phyloP scores from a whole-genome alignment of 2,113 vertebrate genomes.

The Suricata suricatta region DNA sequence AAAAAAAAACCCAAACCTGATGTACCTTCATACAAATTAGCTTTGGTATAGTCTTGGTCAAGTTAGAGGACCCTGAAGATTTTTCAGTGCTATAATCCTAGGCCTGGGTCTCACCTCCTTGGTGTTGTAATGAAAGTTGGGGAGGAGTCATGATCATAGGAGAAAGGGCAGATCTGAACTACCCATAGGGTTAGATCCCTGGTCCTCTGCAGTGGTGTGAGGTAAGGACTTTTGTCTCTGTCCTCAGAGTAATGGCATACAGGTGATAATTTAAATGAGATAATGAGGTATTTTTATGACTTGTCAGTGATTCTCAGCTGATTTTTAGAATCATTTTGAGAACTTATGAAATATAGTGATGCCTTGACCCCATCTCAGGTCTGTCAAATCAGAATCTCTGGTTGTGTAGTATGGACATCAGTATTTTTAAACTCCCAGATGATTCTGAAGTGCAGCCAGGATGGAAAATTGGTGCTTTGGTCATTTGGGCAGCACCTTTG shows the following conservation, averaged over 20 bases:
- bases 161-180: neutral
- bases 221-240: neutral
- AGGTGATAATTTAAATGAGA: neutral
- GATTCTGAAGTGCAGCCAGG: neutral
- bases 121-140: neutral
- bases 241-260: neutral
- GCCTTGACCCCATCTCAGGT: neutral
- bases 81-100: neutral
- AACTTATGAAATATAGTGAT: neutral
- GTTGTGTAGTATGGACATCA: neutral
- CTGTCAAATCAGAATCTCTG: neutral
- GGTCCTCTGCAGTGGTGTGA: neutral
- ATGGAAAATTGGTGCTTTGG: neutral
- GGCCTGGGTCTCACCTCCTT: neutral
- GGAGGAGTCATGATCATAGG: neutral
- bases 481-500: neutral
- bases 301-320: neutral
- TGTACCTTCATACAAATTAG: neutral
- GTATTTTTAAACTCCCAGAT: neutral
- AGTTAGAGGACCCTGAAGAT: neutral
- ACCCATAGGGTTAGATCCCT: neutral
- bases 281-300: neutral
- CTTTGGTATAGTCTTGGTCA: neutral
- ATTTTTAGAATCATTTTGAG: neutral
- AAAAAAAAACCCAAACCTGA: no score